Base-by-base conservation (phyloP, 2,113 vertebrate species). In the Boulengeromyrus knoepffleri region DNA sequence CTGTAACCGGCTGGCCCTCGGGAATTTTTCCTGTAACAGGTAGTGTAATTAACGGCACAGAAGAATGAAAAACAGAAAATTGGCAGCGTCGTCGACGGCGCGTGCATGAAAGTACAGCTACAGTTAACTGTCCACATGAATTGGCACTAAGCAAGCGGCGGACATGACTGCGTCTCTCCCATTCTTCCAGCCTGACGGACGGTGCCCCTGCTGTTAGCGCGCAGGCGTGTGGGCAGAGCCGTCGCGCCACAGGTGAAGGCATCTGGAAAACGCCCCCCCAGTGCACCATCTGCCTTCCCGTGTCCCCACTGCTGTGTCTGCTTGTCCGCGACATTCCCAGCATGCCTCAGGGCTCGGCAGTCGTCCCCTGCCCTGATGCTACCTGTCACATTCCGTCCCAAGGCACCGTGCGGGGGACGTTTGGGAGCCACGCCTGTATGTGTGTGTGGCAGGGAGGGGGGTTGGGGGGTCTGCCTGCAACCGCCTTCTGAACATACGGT, bases 311-410 rank as follows among this genome's bases (percentile, higher is more conserved):
- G 70, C 89, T 50, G 5, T 8, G 27, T 56, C 31, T 45, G 27
- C 74, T 46, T 31, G 39, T 46, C 50, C 77, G 2, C 77, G 24
- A 80, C 77, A 77, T 85, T 89, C 89, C 77, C 89, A 89, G 89
- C 52, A 89, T 89, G 89, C 77, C 50, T 39, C 2, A 8, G 50
- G 77, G n/a, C 66, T 36, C 10, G 49, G 70, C 88, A 3, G 88
- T 24, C 10, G 50, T 42, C 49, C 31, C 47, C 47, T 27, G 27
- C 31, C 74, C 88, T 47, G 46, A 53, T 36, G 10, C 80, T 84
- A 24, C 50, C 89, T 85, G 74, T 50, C 89, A 52, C 36, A 27
- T 85, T 49, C 19, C 21, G 12, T 85, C 77, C 89, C 89, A 85
- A 52, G 36, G 77, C 36, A 45, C 36, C 3, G 50, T 9, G 39